These are phyloP conservation scores for Cichlasoma orientale DNA, from an alignment of 2,797 vertebrate species.

Conservation along the genomic window DNA sequence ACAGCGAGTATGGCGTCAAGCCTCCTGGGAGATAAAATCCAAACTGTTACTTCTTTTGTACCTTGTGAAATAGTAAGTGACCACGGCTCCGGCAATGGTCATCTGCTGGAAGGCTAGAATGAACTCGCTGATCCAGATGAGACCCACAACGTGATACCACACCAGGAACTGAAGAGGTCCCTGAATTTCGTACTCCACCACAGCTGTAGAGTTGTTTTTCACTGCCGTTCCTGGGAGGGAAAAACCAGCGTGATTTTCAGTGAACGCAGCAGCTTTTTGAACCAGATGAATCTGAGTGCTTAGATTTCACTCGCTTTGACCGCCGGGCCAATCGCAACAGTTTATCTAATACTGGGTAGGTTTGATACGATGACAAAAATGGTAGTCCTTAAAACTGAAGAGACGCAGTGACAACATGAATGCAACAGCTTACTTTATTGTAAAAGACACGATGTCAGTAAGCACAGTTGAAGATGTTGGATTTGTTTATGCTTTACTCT, in stretches of 20 bases:
- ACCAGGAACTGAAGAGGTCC: slow-evolving; percentile 93
- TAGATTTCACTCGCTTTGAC: neutral
- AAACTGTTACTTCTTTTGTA: slow-evolving; percentile 48
- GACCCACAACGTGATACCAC: slow-evolving; percentile 94
- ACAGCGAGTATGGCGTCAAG: neutral
- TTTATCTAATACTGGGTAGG: neutral
- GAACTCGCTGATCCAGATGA: slow-evolving; percentile 98
- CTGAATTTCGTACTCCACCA: slow-evolving; percentile 88
- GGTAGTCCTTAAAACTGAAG: neutral
- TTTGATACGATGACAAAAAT: neutral
- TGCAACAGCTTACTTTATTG: neutral
- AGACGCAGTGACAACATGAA: neutral
- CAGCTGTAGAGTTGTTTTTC: slow-evolving; percentile 83
- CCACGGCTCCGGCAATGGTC: slow-evolving; percentile 95
- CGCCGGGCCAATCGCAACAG: neutral
- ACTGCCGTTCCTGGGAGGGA: slow-evolving; percentile 84
- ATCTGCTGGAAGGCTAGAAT: slow-evolving; percentile 98
- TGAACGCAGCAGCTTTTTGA: neutral
- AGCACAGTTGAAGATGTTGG: too few species aligned
- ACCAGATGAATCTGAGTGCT: neutral
- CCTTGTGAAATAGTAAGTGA: slow-evolving; percentile 98
- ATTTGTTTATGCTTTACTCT: too few species aligned
- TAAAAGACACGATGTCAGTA: too few species aligned
- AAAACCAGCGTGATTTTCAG: neutral
- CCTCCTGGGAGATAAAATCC: neutral